Evolutionary conservation across 2,888 invertebrate genomes (phyloP), one percentile per base, ranked within the genome.

Genomic region (Cantharis flavilabris): DNA sequence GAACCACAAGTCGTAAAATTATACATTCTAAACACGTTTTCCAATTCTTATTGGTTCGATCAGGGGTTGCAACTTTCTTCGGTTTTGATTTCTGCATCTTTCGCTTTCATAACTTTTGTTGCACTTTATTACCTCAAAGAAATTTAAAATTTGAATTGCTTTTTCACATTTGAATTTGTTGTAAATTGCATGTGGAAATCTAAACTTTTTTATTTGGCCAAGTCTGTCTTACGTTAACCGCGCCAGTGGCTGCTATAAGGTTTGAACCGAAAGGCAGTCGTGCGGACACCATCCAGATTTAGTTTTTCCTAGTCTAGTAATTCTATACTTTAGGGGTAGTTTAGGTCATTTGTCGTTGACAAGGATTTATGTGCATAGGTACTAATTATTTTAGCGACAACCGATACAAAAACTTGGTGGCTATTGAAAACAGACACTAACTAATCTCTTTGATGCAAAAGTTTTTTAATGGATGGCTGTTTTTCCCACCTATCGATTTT

Each of bases 201-300:
- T 69, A 13, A 16, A 18, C 65, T 26, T 67, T 67, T 67, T 67
- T 67, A 26, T 67, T 67, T 26, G 71, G 49, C 73, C 73, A 72
- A 70, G 49, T 71, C 77, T 77, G 77, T 73, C 78, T 75, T 84
- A 83, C 82, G 84, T 85, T 85, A 84, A 81, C 82, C 84, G 84
- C 83, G 80, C 83, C 84, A 83, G 81, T 83, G 84, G 81, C 79
- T 76, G 76, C 76, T 49, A n/a, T 64, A 80, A 80, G 81, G 79
- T 78, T 77, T 78, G 83, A 80, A 67, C 82, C 80, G 72, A 84
- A 84, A 83, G 70, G 81, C 84, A 84, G 79, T 82, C 85, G 85
- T 86, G 86, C 86, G 84, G 81, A 84, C 83, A 81, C 76, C 70
- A 75, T 80, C 84, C 86, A 86, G 84, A 85, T 86, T 86, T 84